Evolutionary conservation across 2,888 invertebrate genomes (phyloP), one percentile per base, ranked within the genome.

Genomic region (Sminthurinus aureus): DNA sequence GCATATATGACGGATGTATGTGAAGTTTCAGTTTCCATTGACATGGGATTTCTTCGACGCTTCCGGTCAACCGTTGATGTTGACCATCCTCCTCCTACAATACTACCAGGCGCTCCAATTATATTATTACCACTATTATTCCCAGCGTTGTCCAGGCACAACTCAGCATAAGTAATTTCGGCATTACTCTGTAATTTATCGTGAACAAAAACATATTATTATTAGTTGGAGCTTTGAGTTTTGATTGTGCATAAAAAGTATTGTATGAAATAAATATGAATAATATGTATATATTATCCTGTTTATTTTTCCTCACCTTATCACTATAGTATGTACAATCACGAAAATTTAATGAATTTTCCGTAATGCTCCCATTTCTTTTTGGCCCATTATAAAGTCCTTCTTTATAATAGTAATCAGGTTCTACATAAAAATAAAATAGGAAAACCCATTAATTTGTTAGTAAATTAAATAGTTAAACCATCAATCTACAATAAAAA

Each of bases 1-100:
- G 94, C 94, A 90, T 94, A 94, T 89, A 94, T 93, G 89, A 94
- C 94, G 81, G 94, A 92, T 89, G 18, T 18, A 94, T 94, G 88
- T 86, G 92, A 90, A 85, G 92, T 91, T 92, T 81, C 90, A 87
- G 76, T 91, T 92, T 88, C 91, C 92, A 89, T 91, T 71, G 18
- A 18, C 64, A 78, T 64, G 91, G 90, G 90, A 93, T 89, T 91
- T 92, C 90, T 89, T 91, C 90, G 91, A 92, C 89, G 91, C 89
- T 90, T 86, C 74, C 89, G 88, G 87, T 89, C 89, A 58, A 90
- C 89, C 75, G 89, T 89, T 69, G 88, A 73, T 74, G 89, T 89
- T 69, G 88, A 73, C 87, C 88, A 87, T 66, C 85, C 87, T 75
- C 82, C 84, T 18, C 84, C 84, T 6, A 74, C 81, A 22, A 81